These are phyloP conservation scores for Hystrix cristata DNA, from an alignment of 2,113 vertebrate species.

Conservation along the genomic window DNA sequence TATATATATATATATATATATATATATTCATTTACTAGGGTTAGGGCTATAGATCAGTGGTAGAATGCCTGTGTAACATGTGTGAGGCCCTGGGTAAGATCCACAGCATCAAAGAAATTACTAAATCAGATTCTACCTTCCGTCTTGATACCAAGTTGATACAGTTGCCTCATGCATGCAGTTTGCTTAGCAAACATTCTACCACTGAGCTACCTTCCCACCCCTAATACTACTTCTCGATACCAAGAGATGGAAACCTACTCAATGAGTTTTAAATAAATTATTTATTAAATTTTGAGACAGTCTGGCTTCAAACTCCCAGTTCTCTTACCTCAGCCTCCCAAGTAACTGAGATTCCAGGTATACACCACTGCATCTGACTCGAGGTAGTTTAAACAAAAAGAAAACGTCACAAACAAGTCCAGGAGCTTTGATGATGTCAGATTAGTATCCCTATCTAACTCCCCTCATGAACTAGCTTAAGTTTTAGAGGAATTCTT, in stretches of 20 bases:
- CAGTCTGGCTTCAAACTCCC: background rate
- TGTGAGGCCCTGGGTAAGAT: background rate
- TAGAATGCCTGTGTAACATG: background rate
- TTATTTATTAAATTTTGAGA: background rate
- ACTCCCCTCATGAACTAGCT: background rate
- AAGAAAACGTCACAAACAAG: background rate
- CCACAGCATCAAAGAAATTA: background rate
- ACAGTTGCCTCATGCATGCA: background rate
- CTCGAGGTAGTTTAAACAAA: background rate
- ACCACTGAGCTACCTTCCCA: background rate
- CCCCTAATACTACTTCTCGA: background rate
- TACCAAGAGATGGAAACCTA: background rate
- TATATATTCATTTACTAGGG: background rate
- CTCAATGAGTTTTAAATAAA: background rate
- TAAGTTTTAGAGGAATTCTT: background rate
- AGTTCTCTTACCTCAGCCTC: background rate
- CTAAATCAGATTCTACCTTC: background rate
- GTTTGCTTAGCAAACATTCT: background rate
- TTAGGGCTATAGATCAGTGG: background rate
- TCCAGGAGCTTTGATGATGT: background rate
- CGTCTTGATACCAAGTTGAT: background rate
- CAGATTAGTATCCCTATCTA: background rate
- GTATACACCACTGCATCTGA: background rate
- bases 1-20: no score
- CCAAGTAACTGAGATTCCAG: background rate